Percentiles rank a stretch among this genome's conserved stretches.
Conservation (phyloP, 2,113 vertebrate genomes). For the Chlorodrepanis virens region DNA sequence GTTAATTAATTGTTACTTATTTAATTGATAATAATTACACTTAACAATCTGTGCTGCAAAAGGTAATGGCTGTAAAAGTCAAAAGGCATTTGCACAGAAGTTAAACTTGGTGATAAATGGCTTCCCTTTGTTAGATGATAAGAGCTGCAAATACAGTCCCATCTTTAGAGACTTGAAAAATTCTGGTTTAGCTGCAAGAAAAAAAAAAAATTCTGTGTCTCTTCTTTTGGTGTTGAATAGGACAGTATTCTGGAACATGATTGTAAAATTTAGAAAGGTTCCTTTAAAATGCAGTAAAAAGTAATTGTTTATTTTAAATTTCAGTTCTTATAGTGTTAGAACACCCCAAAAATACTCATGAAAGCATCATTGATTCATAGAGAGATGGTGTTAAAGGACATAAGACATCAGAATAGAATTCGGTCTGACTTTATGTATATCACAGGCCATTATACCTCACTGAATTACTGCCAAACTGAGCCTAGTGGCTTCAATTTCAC, state of each 20-base stretch:
- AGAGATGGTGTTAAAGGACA: neutral
- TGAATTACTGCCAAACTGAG: constrained; percentile 43
- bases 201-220: neutral
- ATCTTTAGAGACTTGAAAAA: neutral
- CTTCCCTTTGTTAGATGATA: neutral
- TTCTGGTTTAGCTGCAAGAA: neutral
- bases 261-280: neutral
- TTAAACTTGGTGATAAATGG: neutral
- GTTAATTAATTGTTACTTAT: constrained; percentile 6
- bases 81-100: neutral
- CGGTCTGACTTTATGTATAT: neutral
- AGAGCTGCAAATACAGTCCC: neutral
- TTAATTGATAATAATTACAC: constrained; percentile 26
- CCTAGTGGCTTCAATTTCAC: constrained; percentile 19
- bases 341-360: neutral
- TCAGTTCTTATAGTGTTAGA: neutral
- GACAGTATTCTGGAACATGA: neutral
- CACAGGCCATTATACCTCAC: neutral
- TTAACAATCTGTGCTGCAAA: neutral
- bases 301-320: neutral
- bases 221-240: neutral
- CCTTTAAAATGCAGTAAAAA: neutral
- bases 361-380: neutral
- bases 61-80: constrained; percentile 9
- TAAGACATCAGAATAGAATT: neutral